Conservation (phyloP, 2,113 vertebrate species). For the Natator depressus region DNA sequence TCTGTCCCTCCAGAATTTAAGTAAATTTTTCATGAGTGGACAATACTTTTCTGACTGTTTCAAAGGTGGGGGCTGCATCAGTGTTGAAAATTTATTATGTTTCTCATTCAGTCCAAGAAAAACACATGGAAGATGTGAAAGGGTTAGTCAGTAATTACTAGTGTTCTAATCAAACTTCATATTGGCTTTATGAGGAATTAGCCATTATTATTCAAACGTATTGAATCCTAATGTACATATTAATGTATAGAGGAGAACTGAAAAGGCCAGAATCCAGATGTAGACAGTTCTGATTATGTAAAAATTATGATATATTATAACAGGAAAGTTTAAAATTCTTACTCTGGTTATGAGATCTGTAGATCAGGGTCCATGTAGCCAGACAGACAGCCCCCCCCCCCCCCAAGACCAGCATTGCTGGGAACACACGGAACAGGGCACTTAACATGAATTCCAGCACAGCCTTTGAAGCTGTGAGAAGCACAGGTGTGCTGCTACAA, state of each 20-base stretch:
- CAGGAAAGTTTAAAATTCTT: slow-evolving; percentile 12
- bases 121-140: not conserved
- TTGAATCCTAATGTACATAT: not conserved
- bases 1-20: not conserved
- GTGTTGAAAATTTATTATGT: not conserved
- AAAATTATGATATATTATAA: not conserved
- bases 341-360: slow-evolving; percentile 26
- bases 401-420: no score
- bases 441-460: no score
- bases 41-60: not conserved
- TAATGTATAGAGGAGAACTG: not conserved
- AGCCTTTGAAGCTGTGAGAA: no score
- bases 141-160: not conserved
- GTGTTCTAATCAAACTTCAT: not conserved
- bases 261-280: not conserved
- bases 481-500: no score
- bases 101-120: not conserved
- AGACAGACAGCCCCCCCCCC: no score
- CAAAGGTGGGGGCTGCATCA: not conserved
- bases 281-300: not conserved
- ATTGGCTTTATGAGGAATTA: not conserved
- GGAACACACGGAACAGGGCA: no score
- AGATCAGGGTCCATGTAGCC: slow-evolving; percentile 57
- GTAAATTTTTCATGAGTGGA: not conserved
- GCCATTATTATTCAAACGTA: not conserved